Percentiles rank a stretch among this genome's conserved stretches.
phyloP scores from a whole-genome alignment of 2,797 vertebrate species.

The Poecilia gillii region DNA sequence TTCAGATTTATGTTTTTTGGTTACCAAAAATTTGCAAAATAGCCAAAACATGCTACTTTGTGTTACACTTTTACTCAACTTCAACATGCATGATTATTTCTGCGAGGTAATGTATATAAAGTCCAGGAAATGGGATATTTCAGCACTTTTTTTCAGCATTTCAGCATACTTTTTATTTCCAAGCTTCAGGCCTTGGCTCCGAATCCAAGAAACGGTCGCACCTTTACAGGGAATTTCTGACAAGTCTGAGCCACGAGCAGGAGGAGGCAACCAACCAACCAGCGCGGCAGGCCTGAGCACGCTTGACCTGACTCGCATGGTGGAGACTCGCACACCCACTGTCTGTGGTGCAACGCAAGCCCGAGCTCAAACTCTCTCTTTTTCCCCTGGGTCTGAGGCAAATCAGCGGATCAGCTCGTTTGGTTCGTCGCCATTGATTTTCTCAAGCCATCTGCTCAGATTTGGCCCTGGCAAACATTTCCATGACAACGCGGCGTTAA shows the following conservation, averaged over 20 bases:
- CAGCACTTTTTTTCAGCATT: too few relatives aligned
- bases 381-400: constrained; percentile 33
- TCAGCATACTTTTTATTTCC: too few relatives aligned
- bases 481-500: constrained; percentile 70
- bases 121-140: neutral
- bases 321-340: constrained; percentile 14
- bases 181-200: neutral
- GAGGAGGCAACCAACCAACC: constrained; percentile 1
- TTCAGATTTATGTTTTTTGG: neutral
- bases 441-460: constrained; percentile 73
- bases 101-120: neutral
- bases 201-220: neutral
- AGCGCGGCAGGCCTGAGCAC: constrained; percentile 9
- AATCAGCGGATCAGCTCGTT: constrained; percentile 54
- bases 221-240: constrained; percentile 15
- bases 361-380: constrained; percentile 31
- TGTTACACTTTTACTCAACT: too few relatives aligned
- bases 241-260: constrained; percentile 18
- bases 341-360: constrained; percentile 16
- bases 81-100: neutral
- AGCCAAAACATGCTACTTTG: neutral
- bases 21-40: neutral
- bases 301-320: constrained; percentile 16
- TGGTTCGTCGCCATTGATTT: constrained; percentile 67
- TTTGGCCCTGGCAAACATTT: constrained; percentile 53